Percentiles rank a stretch among this genome's conserved stretches.
phyloP scores from a whole-genome alignment of 1,140 invertebrate genomes.

The Trachelipus rathkii region DNA sequence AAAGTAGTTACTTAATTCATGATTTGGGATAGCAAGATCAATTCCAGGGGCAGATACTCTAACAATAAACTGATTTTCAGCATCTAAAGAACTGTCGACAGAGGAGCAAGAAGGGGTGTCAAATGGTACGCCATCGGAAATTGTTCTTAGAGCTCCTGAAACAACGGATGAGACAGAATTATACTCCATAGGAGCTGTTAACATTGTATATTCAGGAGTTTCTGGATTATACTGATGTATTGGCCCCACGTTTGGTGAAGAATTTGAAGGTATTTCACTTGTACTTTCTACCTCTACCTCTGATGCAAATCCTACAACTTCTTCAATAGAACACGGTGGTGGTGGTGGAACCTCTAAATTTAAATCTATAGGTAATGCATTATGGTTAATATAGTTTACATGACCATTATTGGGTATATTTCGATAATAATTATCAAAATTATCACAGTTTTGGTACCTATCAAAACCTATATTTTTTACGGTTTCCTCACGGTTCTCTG shows the following conservation, averaged over 20 bases:
- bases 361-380: background rate
- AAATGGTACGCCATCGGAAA: background rate
- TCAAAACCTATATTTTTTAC: background rate
- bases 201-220: constrained; percentile 33
- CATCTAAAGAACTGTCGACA: constrained; percentile 35
- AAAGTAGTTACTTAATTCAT: constrained; percentile 9
- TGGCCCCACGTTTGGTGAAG: background rate
- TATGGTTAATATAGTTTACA: background rate
- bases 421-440: background rate
- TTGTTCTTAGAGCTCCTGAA: background rate
- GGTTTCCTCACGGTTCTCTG: background rate
- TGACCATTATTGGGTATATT: background rate
- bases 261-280: background rate
- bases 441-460: background rate
- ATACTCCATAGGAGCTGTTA: constrained; percentile 25
- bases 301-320: background rate
- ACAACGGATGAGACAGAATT: background rate
- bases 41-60: constrained; percentile 38
- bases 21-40: constrained; percentile 33
- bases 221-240: background rate
- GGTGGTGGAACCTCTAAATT: background rate
- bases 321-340: background rate
- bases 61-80: constrained; percentile 36
- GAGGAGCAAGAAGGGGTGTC: constrained; percentile 21
- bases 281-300: constrained; percentile 30